Percentiles rank a stretch among this genome's conserved stretches.
Conservation (phyloP, 2,888 invertebrate species). For the Dinocampus coccinellae region DNA sequence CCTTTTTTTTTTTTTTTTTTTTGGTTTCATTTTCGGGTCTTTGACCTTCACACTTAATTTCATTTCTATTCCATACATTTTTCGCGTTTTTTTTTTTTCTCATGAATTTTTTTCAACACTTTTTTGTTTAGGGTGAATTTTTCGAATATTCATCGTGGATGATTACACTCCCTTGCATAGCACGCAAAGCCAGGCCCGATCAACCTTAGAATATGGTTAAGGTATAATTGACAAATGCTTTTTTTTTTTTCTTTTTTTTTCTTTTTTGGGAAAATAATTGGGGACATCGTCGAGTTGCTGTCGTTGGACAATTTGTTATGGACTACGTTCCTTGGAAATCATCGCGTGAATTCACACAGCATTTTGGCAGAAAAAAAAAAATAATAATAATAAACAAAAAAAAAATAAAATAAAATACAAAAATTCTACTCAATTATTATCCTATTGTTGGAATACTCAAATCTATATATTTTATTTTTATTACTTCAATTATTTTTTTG, state of each 20-base stretch:
- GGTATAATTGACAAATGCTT: slow-evolving; percentile 21
- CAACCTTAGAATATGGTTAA: slow-evolving; percentile 10
- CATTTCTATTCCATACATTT: background rate
- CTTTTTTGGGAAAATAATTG: slow-evolving; percentile 26
- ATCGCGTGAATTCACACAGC: slow-evolving; percentile 19
- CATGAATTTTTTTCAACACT: background rate
- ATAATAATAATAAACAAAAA: too few relatives aligned
- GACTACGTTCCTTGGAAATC: slow-evolving; percentile 16
- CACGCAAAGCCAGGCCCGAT: slow-evolving; percentile 35
- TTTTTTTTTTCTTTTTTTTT: too few relatives aligned
- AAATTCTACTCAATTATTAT: slow-evolving; percentile 23
- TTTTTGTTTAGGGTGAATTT: background rate
- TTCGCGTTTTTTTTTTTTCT: background rate
- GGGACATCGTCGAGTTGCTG: background rate
- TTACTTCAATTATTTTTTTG: slow-evolving; percentile 3
- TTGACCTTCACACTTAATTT: background rate
- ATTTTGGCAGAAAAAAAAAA: too few relatives aligned
- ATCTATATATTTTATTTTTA: slow-evolving; percentile 1
- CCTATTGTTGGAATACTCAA: background rate
- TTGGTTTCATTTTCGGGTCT: background rate
- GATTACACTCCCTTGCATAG: slow-evolving; percentile 10
- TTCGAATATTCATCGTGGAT: background rate
- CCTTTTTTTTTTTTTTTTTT: background rate
- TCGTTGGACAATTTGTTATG: too few relatives aligned
- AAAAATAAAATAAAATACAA: slow-evolving; percentile 20